A percentile compares a stretch with the other conserved stretches of the same genome.
Conservation (phyloP, 2,113 vertebrate genomes). For the Anoura caudifer region DNA sequence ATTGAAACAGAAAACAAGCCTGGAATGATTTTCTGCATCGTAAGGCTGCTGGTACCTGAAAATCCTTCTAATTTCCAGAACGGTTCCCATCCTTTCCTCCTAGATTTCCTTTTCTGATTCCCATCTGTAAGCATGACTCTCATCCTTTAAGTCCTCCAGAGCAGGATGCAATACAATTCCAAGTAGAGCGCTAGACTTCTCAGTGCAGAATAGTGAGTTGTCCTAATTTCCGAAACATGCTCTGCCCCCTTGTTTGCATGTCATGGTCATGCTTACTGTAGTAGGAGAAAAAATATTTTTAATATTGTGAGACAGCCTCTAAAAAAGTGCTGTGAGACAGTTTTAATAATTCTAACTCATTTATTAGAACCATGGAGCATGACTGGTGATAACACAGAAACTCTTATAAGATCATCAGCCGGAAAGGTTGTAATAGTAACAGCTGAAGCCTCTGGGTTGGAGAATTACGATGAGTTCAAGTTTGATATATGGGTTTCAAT, state of each 20-base stretch:
- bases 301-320: constrained; percentile 16
- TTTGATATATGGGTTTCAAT: neutral
- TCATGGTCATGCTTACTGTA: neutral
- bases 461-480: neutral
- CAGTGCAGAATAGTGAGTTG: neutral
- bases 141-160: neutral
- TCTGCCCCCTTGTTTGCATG: neutral
- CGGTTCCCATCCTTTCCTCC: neutral
- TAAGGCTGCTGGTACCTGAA: neutral
- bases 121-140: neutral
- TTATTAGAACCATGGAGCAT: neutral
- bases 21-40: neutral
- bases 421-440: neutral
- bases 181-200: neutral
- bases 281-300: neutral
- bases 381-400: neutral
- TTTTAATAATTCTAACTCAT: neutral
- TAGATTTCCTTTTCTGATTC: constrained; percentile 22
- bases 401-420: neutral
- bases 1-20: constrained; percentile 17
- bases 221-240: neutral
- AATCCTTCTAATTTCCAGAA: constrained; percentile 18
- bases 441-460: neutral
- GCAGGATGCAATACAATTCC: neutral
- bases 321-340: neutral